A percentile compares a stretch with the other conserved stretches of the same genome.
Evolutionary conservation across 1,140 invertebrate genomes (phyloP).

Genomic region (Eriocheir sinensis): DNA sequence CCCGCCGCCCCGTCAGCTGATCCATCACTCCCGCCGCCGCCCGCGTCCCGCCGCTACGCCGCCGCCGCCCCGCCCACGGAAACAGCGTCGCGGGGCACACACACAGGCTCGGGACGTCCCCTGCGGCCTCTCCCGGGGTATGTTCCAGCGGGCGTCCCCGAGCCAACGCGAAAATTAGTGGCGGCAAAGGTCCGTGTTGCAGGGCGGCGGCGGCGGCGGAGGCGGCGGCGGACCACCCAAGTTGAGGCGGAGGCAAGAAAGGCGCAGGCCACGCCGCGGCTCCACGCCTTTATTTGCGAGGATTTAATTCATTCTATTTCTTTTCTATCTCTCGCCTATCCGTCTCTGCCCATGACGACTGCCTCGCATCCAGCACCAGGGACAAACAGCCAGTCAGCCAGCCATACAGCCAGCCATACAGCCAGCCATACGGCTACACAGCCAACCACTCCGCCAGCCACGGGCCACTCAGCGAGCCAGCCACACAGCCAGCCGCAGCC

Average conservation of each 20-base stretch:
- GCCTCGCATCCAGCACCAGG: not conserved
- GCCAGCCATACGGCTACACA: too few relatives aligned
- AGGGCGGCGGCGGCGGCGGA: conserved; percentile 45
- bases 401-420: too few relatives aligned
- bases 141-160: not conserved
- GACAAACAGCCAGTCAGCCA: not conserved
- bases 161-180: conserved; percentile 55
- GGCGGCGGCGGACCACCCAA: conserved; percentile 50
- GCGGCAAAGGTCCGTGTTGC: conserved; percentile 54
- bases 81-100: not conserved
- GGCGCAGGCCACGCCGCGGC: conserved; percentile 39
- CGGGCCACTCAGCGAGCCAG: too few relatives aligned
- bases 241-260: conserved; percentile 1
- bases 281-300: not conserved
- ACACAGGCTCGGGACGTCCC: not conserved
- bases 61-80: not conserved
- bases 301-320: conserved; percentile 58
- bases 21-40: not conserved
- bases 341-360: conserved; percentile 11
- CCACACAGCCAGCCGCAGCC: not conserved
- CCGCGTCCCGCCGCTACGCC: not conserved
- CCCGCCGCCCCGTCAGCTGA: not conserved
- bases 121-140: not conserved
- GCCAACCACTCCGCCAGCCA: too few relatives aligned
- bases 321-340: conserved; percentile 45